Evolutionary conservation across 1,140 invertebrate species (phyloP).

Genomic region (Oncopodura yosiiana): DNA sequence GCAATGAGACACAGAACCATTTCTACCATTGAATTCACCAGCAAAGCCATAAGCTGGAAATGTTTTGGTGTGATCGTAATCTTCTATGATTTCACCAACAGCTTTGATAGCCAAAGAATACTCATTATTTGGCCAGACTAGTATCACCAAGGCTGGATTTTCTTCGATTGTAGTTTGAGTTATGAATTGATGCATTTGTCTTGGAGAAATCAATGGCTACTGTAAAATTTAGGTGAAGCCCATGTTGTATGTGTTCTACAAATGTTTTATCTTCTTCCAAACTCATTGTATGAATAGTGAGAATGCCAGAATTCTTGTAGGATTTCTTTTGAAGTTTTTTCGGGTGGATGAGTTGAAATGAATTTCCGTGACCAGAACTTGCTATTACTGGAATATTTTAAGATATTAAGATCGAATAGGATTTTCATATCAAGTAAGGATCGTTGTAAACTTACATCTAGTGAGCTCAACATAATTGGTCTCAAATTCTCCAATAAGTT

Average conservation of each 20-base stretch:
- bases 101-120: constrained; percentile 46
- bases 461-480: constrained; percentile 38
- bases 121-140: constrained; percentile 43
- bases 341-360: constrained; percentile 40
- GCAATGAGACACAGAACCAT: constrained; percentile 43
- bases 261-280: constrained; percentile 10
- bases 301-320: constrained; percentile 44
- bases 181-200: constrained; percentile 45
- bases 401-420: no score
- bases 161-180: constrained; percentile 50
- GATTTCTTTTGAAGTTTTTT: constrained; percentile 43
- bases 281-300: constrained; percentile 17
- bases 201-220: constrained; percentile 55
- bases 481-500: constrained; percentile 42
- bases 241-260: constrained; percentile 38
- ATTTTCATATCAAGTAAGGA: no score
- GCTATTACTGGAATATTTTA: no score
- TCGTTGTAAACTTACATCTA: constrained; percentile 26
- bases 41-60: constrained; percentile 45
- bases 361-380: no score
- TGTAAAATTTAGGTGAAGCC: constrained; percentile 49
- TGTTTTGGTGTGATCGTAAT: constrained; percentile 45
- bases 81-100: constrained; percentile 51
- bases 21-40: constrained; percentile 43
- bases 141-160: constrained; percentile 40